Conservation (phyloP, 23 tunicate species). For the Corella eumyota region DNA sequence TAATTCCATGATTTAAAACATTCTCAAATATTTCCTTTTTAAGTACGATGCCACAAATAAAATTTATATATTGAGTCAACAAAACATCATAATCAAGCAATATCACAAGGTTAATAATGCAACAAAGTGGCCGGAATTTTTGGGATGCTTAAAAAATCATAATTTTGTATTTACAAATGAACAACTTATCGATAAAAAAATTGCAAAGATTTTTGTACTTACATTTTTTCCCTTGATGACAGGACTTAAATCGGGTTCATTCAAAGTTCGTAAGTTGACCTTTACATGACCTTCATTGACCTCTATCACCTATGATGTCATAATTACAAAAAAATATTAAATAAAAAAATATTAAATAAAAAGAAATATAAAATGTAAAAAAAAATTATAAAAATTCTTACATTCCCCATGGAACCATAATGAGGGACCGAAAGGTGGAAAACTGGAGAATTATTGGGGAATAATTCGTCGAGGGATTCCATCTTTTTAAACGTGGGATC, state of each 20-base stretch:
- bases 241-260: constrained; percentile 28
- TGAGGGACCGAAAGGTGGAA: constrained; percentile 46
- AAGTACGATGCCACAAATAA: too few relatives aligned
- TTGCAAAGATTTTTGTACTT: background rate
- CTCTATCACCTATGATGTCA: background rate
- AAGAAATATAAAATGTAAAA: too few relatives aligned
- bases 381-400: constrained; percentile 15
- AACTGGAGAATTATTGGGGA: constrained; percentile 45
- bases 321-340: background rate
- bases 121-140: too few relatives aligned
- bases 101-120: too few relatives aligned
- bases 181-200: background rate
- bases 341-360: background rate
- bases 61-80: too few relatives aligned
- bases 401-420: constrained; percentile 76
- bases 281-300: constrained; percentile 19
- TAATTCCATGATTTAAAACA: too few relatives aligned
- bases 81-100: too few relatives aligned
- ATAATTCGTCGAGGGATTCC: constrained; percentile 40
- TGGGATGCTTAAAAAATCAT: too few relatives aligned
- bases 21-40: too few relatives aligned
- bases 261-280: constrained; percentile 11
- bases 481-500: constrained; percentile 52
- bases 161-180: background rate
- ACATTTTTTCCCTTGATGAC: constrained; percentile 18